These are phyloP conservation scores for Cordilura impudica DNA, from an alignment of 2,888 invertebrate species.

Conservation along the genomic window DNA sequence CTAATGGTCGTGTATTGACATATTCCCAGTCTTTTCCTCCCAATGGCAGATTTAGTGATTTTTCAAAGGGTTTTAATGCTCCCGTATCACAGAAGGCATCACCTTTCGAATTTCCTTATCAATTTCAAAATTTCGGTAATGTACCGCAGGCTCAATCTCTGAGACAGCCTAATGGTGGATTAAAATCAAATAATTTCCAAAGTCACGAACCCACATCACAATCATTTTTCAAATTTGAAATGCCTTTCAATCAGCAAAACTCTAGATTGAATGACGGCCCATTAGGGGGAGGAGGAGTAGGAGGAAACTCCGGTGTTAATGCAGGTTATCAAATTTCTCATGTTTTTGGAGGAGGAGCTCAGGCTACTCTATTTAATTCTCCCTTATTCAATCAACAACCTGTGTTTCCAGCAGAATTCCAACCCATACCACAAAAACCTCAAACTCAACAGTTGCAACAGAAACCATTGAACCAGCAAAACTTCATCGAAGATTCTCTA, in stretches of 20 bases:
- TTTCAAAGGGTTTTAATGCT: slow-evolving; percentile 63
- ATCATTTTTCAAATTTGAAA: slow-evolving; percentile 77
- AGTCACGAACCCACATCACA: slow-evolving; percentile 76
- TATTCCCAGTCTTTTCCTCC: slow-evolving; percentile 75
- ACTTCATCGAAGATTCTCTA: slow-evolving; percentile 73
- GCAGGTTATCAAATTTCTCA: slow-evolving; percentile 77
- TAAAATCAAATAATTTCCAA: slow-evolving; percentile 56
- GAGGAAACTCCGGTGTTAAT: slow-evolving; percentile 72
- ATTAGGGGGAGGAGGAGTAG: too few species aligned
- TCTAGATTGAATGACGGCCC: slow-evolving; percentile 39
- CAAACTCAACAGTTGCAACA: slow-evolving; percentile 68
- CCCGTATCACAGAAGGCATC: slow-evolving; percentile 40
- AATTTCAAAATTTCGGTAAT: slow-evolving; percentile 72
- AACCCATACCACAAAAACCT: slow-evolving; percentile 69
- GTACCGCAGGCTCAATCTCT: slow-evolving; percentile 67
- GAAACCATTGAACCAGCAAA: slow-evolving; percentile 73
- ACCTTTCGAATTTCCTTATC: slow-evolving; percentile 74
- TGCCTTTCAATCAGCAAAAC: slow-evolving; percentile 70
- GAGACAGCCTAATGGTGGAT: slow-evolving; percentile 62
- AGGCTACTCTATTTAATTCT: slow-evolving; percentile 72
- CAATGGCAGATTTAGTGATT: slow-evolving; percentile 72
- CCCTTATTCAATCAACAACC: slow-evolving; percentile 69
- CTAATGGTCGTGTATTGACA: slow-evolving; percentile 76
- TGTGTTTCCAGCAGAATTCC: slow-evolving; percentile 72
- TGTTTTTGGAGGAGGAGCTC: slow-evolving; percentile 68